Percentiles rank a stretch among this genome's conserved stretches.
Conservation (phyloP, 2,113 vertebrate genomes). For the Triplophysa tibetana region DNA sequence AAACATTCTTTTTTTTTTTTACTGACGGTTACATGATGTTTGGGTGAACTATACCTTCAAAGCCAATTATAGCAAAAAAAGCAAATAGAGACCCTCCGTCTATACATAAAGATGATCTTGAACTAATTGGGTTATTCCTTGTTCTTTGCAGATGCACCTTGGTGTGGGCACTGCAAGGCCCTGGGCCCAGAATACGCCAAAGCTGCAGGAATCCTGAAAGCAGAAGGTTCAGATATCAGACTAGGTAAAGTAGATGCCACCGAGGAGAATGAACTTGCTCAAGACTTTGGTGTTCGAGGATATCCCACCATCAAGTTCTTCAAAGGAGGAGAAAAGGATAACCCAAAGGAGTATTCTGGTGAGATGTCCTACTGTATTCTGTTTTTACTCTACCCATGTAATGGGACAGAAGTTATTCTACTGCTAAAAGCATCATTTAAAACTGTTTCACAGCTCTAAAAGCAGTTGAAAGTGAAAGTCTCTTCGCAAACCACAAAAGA, state of each 20-base stretch:
- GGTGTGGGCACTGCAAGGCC: conserved; percentile 98
- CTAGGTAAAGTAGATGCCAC: conserved; percentile 96
- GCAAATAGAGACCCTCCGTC: too few relatives aligned
- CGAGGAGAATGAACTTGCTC: conserved; percentile 91
- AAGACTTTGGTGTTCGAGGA: conserved; percentile 88
- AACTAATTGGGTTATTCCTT: background rate
- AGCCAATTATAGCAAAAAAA: too few relatives aligned
- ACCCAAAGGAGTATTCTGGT: conserved; percentile 94
- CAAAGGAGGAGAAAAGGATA: conserved; percentile 85
- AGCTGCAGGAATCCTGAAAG: conserved; percentile 86
- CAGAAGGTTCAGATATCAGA: conserved; percentile 83
- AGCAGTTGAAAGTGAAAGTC: too few relatives aligned
- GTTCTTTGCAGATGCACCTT: conserved; percentile 84
- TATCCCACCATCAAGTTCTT: conserved; percentile 99
- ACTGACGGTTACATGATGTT: too few relatives aligned
- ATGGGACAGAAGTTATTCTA: too few relatives aligned
- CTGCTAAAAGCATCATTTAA: too few relatives aligned
- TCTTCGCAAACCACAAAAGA: too few relatives aligned
- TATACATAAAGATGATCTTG: conserved; percentile 11
- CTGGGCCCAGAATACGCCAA: conserved; percentile 92
- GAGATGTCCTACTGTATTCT: conserved; percentile 23
- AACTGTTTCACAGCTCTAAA: too few relatives aligned
- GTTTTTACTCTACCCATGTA: background rate
- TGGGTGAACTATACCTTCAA: too few relatives aligned
- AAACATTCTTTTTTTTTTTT: too few relatives aligned